These are phyloP conservation scores for Noctilio leporinus DNA, from an alignment of 2,113 vertebrate species.

Conservation along the genomic window DNA sequence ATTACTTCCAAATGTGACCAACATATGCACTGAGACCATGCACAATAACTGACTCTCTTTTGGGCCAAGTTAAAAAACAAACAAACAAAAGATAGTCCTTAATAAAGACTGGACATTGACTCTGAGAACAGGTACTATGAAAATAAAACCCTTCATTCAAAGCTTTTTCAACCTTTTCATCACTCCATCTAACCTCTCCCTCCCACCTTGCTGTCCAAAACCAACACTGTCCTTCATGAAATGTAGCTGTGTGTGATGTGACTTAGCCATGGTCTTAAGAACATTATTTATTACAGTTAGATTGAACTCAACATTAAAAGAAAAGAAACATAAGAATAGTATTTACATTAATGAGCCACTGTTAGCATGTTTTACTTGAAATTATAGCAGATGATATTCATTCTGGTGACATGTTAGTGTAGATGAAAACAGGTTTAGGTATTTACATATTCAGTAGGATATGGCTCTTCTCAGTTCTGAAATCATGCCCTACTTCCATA, in stretches of 20 bases:
- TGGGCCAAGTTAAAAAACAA: neutral
- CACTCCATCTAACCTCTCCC: rapidly evolving
- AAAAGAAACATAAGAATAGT: neutral
- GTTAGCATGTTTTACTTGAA: neutral
- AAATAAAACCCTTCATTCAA: neutral
- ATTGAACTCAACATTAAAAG: neutral
- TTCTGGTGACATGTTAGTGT: neutral
- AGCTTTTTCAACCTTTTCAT: neutral
- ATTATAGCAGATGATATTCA: neutral
- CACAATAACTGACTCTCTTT: neutral
- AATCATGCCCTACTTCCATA: neutral
- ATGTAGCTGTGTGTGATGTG: neutral
- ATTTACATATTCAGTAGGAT: neutral
- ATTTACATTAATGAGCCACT: neutral
- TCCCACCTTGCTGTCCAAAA: neutral
- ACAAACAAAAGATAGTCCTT: neutral
- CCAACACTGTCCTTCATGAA: neutral
- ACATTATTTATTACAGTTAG: neutral
- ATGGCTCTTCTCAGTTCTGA: neutral
- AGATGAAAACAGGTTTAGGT: neutral
- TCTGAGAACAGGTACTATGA: neutral
- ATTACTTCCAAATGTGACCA: neutral
- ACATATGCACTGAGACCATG: neutral
- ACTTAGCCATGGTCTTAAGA: neutral
- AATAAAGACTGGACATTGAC: neutral